phyloP scores from a whole-genome alignment of 2,888 invertebrate species.

The Cataglyphis albicans region DNA sequence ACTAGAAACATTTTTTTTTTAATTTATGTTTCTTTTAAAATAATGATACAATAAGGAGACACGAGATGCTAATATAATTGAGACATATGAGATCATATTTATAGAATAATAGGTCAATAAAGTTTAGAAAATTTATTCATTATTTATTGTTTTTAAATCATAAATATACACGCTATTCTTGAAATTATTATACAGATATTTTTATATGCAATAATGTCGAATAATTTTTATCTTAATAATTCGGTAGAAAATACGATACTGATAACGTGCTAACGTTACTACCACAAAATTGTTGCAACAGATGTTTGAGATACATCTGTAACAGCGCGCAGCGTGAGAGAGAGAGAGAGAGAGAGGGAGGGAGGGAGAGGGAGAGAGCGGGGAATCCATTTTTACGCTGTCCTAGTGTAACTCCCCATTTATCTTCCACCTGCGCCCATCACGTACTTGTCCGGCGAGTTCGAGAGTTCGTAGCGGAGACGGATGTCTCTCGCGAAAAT shows the following conservation, averaged over 20 bases:
- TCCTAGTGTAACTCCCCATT: conserved; percentile 55
- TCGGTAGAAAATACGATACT: background rate
- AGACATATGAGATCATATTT: background rate
- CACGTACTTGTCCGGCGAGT: conserved; percentile 57
- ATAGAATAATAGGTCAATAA: background rate
- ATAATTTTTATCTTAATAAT: conserved; percentile 25
- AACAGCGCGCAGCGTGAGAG: background rate
- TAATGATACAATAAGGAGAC: background rate
- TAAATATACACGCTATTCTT: background rate
- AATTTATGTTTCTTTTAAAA: background rate
- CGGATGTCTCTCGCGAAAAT: conserved; percentile 59
- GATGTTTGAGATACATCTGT: conserved; percentile 32
- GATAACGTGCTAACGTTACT: conserved; percentile 25
- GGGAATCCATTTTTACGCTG: conserved; percentile 54
- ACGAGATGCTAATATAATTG: background rate
- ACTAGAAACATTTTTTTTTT: background rate
- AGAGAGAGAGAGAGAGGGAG: background rate
- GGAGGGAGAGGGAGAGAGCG: background rate
- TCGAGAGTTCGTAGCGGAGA: conserved; percentile 52
- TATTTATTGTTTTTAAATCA: background rate
- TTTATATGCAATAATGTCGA: background rate
- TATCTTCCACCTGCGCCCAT: conserved; percentile 55
- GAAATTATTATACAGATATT: conserved; percentile 1
- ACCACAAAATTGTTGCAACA: conserved; percentile 26
- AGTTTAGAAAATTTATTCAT: conserved; percentile 12